A percentile compares a stretch with the other conserved stretches of the same genome.
Conservation (phyloP, 2,113 vertebrate genomes). For the Oreochromis tanganicae region DNA sequence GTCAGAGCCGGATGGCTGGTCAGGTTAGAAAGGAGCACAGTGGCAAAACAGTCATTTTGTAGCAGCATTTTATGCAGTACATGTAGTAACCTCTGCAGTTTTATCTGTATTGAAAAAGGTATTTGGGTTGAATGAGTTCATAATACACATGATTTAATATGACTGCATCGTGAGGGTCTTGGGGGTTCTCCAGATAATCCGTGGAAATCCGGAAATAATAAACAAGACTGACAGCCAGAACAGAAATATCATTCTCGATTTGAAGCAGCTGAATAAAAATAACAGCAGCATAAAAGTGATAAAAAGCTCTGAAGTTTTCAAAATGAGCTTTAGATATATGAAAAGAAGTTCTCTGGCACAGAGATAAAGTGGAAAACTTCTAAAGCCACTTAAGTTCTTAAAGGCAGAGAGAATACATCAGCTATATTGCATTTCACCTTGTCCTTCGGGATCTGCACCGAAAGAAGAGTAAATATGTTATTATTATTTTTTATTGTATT, state of each 20-base stretch:
- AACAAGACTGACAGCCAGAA: conserved; percentile 24
- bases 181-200: conserved; percentile 43
- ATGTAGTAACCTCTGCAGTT: not conserved
- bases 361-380: conserved; percentile 29
- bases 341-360: not conserved
- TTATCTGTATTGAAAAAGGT: not conserved
- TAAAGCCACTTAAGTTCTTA: not conserved
- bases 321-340: conserved; percentile 9
- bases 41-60: not conserved
- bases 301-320: conserved; percentile 9
- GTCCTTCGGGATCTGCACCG: not conserved
- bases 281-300: conserved; percentile 17
- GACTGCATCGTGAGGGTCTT: conserved; percentile 13
- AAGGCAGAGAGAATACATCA: not conserved
- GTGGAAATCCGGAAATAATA: conserved; percentile 41
- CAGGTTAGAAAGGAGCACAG: not conserved
- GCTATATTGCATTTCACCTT: not conserved
- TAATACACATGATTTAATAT: not conserved
- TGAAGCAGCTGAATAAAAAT: conserved; percentile 1
- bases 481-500: not conserved
- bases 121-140: not conserved
- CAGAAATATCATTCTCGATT: conserved; percentile 11
- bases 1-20: not conserved
- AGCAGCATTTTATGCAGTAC: not conserved
- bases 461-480: not conserved